Base-by-base conservation (phyloP, 2,113 vertebrate genomes). In the Nettapus auritus region DNA sequence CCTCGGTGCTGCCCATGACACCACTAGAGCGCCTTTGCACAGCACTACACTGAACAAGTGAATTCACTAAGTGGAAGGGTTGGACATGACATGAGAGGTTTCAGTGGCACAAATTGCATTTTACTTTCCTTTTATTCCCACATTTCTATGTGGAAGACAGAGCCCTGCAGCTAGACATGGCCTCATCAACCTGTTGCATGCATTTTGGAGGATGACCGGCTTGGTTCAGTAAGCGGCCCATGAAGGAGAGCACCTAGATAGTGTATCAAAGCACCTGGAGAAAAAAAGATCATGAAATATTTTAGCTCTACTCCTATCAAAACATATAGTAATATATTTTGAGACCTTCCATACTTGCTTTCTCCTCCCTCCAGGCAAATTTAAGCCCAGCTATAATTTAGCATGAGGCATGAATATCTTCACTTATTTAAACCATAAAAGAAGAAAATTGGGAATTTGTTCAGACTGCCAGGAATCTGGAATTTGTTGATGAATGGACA, bases 401-500 rank as follows among this genome's bases (percentile, higher is more conserved):
- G 89, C 77, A 69, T 55, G 79, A 97, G 95, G 71, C 94, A 96
- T 48, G 71, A 97, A 96, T 94, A 97, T 95, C 80, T 94, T 97
- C 94, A 96, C 97, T 97, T 98, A 95, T 97, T 98, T 97, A 94
- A 97, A 82, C 93, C 97, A 92, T 97, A 97, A 98, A 97, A 93
- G 95, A 98, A 96, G 96, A 98, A 96, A 96, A 96, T 96, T 88
- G 97, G 94, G 97, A 98, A 98, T 98, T 97, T 97, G 95, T 97
- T 98, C 84, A 97, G 97, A 96, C 94, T 98, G 97, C 97, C 97
- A 98, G 96, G 95, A 98, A 98, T 97, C 95, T 98, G 97, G 96
- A 98, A 98, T 98, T 98, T 98, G 97, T 97, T 98, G 98, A 98
- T 98, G 97, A 98, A 98, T 98, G 97, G 92, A 97, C 93, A 97